Evolutionary conservation across 2,797 vertebrate genomes (phyloP), one percentile per base, ranked within the genome.

Genomic region (Coregonus sp.): DNA sequence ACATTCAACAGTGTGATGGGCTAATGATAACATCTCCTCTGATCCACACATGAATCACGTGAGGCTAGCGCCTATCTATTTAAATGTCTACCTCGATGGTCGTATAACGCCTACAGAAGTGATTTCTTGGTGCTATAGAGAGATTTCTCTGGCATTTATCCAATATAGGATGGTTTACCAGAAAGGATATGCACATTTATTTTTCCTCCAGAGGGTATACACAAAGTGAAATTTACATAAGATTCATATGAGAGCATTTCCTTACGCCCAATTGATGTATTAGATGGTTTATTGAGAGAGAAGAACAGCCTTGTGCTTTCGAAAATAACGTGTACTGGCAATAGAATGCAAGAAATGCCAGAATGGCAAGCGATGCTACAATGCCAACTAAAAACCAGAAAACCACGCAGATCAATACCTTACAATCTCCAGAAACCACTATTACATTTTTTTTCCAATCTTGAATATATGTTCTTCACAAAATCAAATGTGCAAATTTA

Each of bases 201-300:
- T 82, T 87, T 89, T 86, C 75, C 80, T 78, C 78, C 61, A 74
- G 75, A 81, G 74, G 75, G 79, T 81, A 82, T 73, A 81, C 75
- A 82, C 85, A 87, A 93, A 90, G 92, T 90, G 66, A 88, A 81
- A 93, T 94, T 91, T 92, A 88, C 91, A 92, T 93, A 92, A 79
- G 81, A 89, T 87, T 82, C 85, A 81, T 86, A 82, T 85, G 83
- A 81, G 87, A 83, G 84, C 84, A 82, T 88, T 88, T 85, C 82
- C 84, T 84, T 77, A 82, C 29, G 51, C 68, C 47, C 70, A 75
- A 78, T 67, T 92, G 92, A 93, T 92, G 84, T 89, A 93, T 94
- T 92, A 86, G 81, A 90, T 50, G 1, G 1, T 81, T 88, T 86
- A 93, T 92, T 81, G 82, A 86, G 87, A 90, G 88, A 91, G 93